Evolutionary conservation across 2,888 invertebrate genomes (phyloP).

Genomic region (Pollenia labialis): DNA sequence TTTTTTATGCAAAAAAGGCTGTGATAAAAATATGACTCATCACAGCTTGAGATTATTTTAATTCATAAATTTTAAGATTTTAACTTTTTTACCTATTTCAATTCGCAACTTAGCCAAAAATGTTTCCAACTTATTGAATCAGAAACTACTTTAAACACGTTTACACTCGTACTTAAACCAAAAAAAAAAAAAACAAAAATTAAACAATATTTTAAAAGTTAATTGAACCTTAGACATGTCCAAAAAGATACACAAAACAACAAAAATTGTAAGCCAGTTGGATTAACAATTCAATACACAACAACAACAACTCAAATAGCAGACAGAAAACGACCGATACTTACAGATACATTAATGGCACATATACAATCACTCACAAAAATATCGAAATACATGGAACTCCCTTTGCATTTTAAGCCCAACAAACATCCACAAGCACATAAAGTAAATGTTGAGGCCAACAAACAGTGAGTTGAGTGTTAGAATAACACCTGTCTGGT

Average conservation of each 20-base stretch:
- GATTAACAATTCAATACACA: constrained; percentile 73
- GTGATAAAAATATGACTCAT: too few species aligned
- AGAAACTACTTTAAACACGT: constrained; percentile 30
- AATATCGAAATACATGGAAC: constrained; percentile 24
- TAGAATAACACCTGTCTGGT: constrained; percentile 74
- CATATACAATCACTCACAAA: constrained; percentile 23
- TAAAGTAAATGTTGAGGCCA: constrained; percentile 55
- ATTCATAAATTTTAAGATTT: too few species aligned
- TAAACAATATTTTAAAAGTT: constrained; percentile 66
- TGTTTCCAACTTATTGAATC: not conserved
- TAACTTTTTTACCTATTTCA: too few species aligned
- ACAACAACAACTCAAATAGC: constrained; percentile 47
- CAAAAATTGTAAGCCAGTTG: constrained; percentile 64
- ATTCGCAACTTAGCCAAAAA: not conserved
- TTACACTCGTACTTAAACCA: not conserved
- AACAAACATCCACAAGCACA: constrained; percentile 24
- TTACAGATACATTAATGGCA: constrained; percentile 4
- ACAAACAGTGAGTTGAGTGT: constrained; percentile 71
- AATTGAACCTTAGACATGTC: constrained; percentile 70
- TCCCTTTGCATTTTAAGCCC: constrained; percentile 45
- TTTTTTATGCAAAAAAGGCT: too few species aligned
- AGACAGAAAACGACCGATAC: constrained; percentile 52
- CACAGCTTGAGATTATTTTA: too few species aligned
- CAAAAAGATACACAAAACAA: constrained; percentile 47
- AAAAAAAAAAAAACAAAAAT: not conserved